phyloP scores from a whole-genome alignment of 2,888 invertebrate species.

The Cyaniris semiargus region DNA sequence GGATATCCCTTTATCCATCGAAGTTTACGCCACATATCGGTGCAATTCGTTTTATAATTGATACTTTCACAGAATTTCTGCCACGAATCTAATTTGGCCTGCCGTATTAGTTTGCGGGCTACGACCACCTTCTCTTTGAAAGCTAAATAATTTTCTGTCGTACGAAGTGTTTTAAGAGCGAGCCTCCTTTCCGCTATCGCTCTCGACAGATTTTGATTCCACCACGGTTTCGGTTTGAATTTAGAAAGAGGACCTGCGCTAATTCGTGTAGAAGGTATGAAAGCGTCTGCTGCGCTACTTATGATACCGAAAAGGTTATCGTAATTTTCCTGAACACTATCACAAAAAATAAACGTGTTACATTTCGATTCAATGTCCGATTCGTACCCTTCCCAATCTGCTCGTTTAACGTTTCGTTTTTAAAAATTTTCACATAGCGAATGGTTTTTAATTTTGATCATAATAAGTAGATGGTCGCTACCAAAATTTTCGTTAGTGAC shows the following conservation, averaged over 20 bases:
- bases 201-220: conserved; percentile 14
- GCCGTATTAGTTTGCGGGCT: conserved; percentile 13
- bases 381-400: neutral
- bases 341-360: neutral
- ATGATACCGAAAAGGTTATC: no score
- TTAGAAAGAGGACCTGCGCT: no score
- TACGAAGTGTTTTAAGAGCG: neutral
- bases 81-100: conserved; percentile 15
- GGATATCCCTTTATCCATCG: no score
- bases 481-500: no score
- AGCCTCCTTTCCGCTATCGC: neutral
- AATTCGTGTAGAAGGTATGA: no score
- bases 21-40: no score
- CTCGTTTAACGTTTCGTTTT: conserved; percentile 1
- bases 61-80: neutral
- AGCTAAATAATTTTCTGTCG: conserved; percentile 15
- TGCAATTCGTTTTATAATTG: no score
- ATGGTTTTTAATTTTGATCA: neutral
- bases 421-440: neutral
- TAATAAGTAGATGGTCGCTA: conserved; percentile 7
- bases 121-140: neutral
- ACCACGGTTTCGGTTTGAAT: neutral
- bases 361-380: neutral
- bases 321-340: no score
- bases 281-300: no score